A percentile compares a stretch with the other conserved stretches of the same genome.
Conservation (phyloP, 2,888 invertebrate genomes). For the Myathropa florea region DNA sequence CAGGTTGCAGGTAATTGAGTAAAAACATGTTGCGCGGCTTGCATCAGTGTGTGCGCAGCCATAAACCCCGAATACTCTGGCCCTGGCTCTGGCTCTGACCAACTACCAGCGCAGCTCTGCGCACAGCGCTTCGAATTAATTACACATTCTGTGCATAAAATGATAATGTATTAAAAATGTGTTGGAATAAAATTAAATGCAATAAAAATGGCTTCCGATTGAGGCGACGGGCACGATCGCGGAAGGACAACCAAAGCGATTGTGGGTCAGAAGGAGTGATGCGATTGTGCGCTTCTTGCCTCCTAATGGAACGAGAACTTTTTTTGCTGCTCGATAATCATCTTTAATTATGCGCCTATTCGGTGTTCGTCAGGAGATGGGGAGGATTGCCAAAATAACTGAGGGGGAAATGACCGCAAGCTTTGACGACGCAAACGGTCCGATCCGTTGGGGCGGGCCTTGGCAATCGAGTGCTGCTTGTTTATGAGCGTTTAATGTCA, state of each 20-base stretch:
- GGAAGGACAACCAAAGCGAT: slow-evolving; percentile 1
- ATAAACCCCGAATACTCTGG: not conserved
- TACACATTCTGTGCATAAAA: slow-evolving; percentile 68
- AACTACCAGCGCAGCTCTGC: not conserved
- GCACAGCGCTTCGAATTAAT: slow-evolving; percentile 63
- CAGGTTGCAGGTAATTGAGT: slow-evolving; percentile 76
- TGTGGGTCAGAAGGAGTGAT: slow-evolving; percentile 22
- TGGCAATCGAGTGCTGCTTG: slow-evolving; percentile 31
- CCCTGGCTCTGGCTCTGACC: not conserved
- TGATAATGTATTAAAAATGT: slow-evolving; percentile 69
- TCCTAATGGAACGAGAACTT: slow-evolving; percentile 14
- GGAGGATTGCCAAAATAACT: not conserved
- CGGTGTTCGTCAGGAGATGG: not conserved
- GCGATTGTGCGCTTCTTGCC: not conserved
- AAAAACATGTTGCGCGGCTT: slow-evolving; percentile 70
- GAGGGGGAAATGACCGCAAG: slow-evolving; percentile 6
- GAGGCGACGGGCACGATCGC: not conserved
- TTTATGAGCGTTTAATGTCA: slow-evolving; percentile 46
- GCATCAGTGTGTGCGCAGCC: not conserved
- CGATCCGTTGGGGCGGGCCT: slow-evolving; percentile 25
- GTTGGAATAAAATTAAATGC: slow-evolving; percentile 66
- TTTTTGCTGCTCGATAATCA: slow-evolving; percentile 44
- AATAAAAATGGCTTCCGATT: slow-evolving; percentile 54
- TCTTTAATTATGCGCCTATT: slow-evolving; percentile 69
- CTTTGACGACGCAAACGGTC: not conserved